Base-by-base conservation (phyloP, 1,140 invertebrate genomes). In the Macrobrachium rosenbergii region DNA sequence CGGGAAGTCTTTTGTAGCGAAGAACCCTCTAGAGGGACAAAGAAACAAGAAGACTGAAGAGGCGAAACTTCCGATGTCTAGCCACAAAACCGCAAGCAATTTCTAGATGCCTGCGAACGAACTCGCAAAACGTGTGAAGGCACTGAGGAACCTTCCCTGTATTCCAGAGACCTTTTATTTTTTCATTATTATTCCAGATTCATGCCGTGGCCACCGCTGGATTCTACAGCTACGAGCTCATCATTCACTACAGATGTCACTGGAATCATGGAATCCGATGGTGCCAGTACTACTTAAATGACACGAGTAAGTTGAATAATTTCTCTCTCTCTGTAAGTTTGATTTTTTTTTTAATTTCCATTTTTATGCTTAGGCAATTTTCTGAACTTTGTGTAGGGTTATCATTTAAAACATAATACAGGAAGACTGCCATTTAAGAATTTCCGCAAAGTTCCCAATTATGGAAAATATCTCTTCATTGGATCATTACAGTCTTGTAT, bases 211-310 rank as follows among this genome's bases (percentile, higher is more conserved):
- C 52, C 8, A 87, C 84, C 12, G 37, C 45, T 23, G 77, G 45
- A 16, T 87, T 87, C 77, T 87, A 87, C 58, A 23, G 76, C 17
- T 87, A 87, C 45, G 75, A 87, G 77, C 43, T 73, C 64, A 28
- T 23, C 16, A 16, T 17, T 43, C 84, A 87, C 77, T 87, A 80
- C 77, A 75, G 52, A 37, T 87, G 84, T 52, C 21, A 75, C 23
- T 87, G 84, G 84, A 87, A 80, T 64, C 84, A 87, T 28, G 84
- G 84, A 76, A 87, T 87, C 7, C 77, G 84, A 23, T 81, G 77
- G 84, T 87, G 84, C 64, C 63, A 62, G 28, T 87, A 87, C 23
- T 87, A 87, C 77, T 43, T 87, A 7, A 12, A 80, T n/a, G 77
- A 87, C 19, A 87, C 84, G 21, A 80, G 84, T 87, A 64, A 75